Base-by-base conservation (phyloP, 2,888 invertebrate species). In the Coremacera marginata region DNA sequence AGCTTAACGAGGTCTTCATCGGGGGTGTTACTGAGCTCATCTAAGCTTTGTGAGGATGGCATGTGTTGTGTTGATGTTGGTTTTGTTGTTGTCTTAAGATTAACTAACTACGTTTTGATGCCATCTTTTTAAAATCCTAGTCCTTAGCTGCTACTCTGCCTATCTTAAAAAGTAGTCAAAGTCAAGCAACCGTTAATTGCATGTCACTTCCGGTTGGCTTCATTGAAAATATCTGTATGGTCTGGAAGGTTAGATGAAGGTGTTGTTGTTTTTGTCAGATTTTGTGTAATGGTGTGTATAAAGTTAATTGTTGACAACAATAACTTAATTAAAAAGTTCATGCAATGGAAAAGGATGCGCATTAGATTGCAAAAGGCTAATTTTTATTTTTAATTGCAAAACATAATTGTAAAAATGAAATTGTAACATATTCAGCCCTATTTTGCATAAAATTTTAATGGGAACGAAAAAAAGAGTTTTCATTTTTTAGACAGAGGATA, bases 111-210 rank as follows among this genome's bases (percentile, higher is more conserved):
- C n/a, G 25, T 27, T 60, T 22, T 25, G 22, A 14, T 22, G 19
- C 19, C 55, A 22, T 3, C 7, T 19, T 22, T 27, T 27, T 60
- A 25, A 60, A 60, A 11, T 14, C 2, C 57, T 25, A 25, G 27
- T 60, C 57, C 57, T 60, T 27, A 60, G 25, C 57, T 60, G 57
- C 57, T 27, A 9, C 55, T 22, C 2, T 9, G n/a, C 5, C 55
- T 19, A 5, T 60, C 57, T 60, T 60, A 60, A 60, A 25, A 60
- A 60, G 57, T 25, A 60, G 57, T 27, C 57, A 25, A 11, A 22
- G 14, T 25, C 25, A 60, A 60, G 57, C 57, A 60, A 27, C 57
- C 25, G 57, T 60, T 60, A 60, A 60, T 60, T 60, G 57, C 25
- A 60, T 9, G 57, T 60, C 57, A 27, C 57, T 60, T 60, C 57